Evolutionary conservation across 2,797 vertebrate species (phyloP), one percentile per base, ranked within the genome.

Genomic region (Pteropus rufus): DNA sequence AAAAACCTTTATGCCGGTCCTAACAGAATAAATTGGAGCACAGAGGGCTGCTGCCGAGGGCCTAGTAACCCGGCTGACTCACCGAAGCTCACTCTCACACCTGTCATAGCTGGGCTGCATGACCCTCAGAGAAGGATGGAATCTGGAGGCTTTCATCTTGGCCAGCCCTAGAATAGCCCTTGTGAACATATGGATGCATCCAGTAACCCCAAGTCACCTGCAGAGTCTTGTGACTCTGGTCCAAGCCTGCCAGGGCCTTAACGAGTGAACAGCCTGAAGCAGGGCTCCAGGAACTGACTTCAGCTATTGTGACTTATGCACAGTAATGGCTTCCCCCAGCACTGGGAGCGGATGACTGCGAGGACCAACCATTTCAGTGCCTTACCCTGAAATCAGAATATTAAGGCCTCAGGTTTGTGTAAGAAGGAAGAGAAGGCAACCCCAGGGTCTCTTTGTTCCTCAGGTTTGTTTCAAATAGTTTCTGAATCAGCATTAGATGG

Each of bases 231-330:
- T 34, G 60, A 26, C 64, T 23, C 39, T 1, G 4, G 52, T 29
- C 29, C 41, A 6, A 65, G 18, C 36, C 76, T 58, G 31, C 7
- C 9, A 9, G 2, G 12, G 16, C 10, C 29, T 41, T 41, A 64
- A 21, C 11, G 15, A 67, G 3, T 24, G 0, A 16, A 10, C 2
- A 29, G 8, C 12, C n/a, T 19, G 7, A 18, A 14, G 0, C 23
- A 14, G 0, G 15, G 24, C 56, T 70, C 36, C 1, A 10, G 58
- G 23, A 19, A 3, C 14, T 67, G n/a, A 77, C 15, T 15, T 18
- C 8, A n/a, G 10, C 16, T 7, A 21, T 15, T 31, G 2, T 24
- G 2, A 39, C 16, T 9, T 7, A 2, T 23, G 10, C 18, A 15
- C 7, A 19, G 26, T 14, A 8, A 26, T 6, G 8, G 39, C 31